These are phyloP conservation scores for Arothron firmamentum DNA, from an alignment of 2,113 vertebrate genomes.

Conservation along the genomic window DNA sequence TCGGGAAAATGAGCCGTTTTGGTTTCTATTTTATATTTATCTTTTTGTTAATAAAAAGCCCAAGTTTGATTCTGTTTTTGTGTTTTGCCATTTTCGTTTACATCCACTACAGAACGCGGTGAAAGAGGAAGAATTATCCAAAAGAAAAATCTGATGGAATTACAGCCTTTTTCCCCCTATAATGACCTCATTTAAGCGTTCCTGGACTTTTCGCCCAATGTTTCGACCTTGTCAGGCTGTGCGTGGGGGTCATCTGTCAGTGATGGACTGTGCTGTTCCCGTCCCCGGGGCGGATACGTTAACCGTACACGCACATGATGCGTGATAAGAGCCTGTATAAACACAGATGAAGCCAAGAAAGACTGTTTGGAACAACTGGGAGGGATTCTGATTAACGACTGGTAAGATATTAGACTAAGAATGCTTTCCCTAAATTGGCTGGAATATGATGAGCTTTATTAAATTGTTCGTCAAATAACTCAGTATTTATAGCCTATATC, in stretches of 20 bases:
- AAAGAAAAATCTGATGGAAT: neutral
- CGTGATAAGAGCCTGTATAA: constrained; percentile 57
- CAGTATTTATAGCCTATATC: too few species aligned
- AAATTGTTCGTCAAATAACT: too few species aligned
- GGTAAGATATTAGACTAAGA: constrained; percentile 30
- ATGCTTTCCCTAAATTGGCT: neutral
- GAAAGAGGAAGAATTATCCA: too few species aligned
- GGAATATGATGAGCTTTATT: neutral
- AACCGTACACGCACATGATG: constrained; percentile 28
- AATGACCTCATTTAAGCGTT: neutral
- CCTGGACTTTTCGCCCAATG: neutral
- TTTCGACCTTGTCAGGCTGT: constrained; percentile 47
- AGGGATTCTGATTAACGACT: neutral
- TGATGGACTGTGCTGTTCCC: constrained; percentile 61
- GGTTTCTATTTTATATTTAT: constrained; percentile 67
- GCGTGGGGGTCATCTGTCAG: constrained; percentile 36
- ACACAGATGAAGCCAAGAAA: neutral
- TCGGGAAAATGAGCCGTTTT: constrained; percentile 62
- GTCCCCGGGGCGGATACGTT: constrained; percentile 44
- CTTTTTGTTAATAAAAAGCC: constrained; percentile 59
- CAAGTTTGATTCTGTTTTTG: constrained; percentile 61
- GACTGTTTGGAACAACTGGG: neutral
- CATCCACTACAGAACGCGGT: constrained; percentile 62
- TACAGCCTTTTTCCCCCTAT: neutral
- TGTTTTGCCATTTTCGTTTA: constrained; percentile 65